Percentiles rank a stretch among this genome's conserved stretches.
phyloP scores from a whole-genome alignment of 2,797 vertebrate species.

The Platyrinchus mystaceus region DNA sequence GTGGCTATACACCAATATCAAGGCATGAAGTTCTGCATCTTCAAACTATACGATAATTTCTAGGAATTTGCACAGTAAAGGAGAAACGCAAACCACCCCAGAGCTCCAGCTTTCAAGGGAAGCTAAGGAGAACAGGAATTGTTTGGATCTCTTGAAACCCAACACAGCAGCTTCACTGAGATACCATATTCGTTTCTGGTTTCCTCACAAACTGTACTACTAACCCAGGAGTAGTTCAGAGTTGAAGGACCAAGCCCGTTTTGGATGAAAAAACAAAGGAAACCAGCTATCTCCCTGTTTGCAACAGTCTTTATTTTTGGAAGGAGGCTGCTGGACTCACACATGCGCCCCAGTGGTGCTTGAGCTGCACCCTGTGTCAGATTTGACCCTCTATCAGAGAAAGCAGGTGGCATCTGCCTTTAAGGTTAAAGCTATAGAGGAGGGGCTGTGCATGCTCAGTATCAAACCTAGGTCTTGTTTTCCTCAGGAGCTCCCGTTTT shows the following conservation, averaged over 20 bases:
- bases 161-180: not conserved
- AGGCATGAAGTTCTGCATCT: not conserved
- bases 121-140: not conserved
- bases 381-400: fast-evolving
- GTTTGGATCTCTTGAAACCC: not conserved
- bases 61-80: not conserved
- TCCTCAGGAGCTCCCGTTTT: not conserved
- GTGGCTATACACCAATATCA: not conserved
- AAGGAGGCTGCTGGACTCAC: not conserved
- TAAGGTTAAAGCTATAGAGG: not conserved
- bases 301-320: not conserved
- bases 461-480: not conserved
- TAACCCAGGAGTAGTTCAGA: not conserved
- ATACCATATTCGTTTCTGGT: not conserved
- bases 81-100: not conserved
- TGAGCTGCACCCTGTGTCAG: not conserved
- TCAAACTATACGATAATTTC: not conserved
- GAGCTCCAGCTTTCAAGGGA: not conserved
- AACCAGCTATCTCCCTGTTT: not conserved
- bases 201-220: not conserved
- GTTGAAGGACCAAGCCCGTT: not conserved
- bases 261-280: not conserved
- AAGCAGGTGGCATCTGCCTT: not conserved
- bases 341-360: fast-evolving
- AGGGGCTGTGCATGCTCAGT: not conserved